These are phyloP conservation scores for Eulimnadia texana DNA, from an alignment of 1,140 invertebrate species.

Conservation along the genomic window DNA sequence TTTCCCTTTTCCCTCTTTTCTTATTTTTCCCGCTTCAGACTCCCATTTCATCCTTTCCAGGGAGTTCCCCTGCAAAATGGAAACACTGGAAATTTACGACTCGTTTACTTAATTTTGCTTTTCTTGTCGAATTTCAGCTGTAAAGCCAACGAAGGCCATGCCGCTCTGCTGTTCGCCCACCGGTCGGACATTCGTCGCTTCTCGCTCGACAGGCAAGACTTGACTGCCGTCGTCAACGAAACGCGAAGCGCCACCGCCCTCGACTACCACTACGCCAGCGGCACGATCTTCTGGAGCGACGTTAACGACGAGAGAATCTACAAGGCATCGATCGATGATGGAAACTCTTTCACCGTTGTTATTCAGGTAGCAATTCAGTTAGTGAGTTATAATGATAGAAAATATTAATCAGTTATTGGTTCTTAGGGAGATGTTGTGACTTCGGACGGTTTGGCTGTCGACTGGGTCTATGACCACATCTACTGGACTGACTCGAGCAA, in stretches of 20 bases:
- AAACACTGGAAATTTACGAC: too few relatives aligned
- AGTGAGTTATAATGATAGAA: too few relatives aligned
- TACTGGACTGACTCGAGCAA: conserved; percentile 92
- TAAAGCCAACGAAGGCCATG: conserved; percentile 73
- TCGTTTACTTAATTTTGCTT: too few relatives aligned
- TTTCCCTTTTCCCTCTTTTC: too few relatives aligned
- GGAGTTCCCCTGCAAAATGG: too few relatives aligned
- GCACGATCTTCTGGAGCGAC: conserved; percentile 92
- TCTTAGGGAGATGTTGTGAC: conserved; percentile 54
- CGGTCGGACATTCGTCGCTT: conserved; percentile 79
- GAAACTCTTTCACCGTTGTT: conserved; percentile 62
- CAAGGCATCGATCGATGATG: conserved; percentile 82
- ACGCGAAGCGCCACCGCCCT: conserved; percentile 69
- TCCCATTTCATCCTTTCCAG: too few relatives aligned
- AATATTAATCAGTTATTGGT: neutral
- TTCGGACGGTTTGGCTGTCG: conserved; percentile 84
- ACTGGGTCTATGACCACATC: conserved; percentile 92
- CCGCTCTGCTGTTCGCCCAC: conserved; percentile 65
- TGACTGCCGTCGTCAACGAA: conserved; percentile 73
- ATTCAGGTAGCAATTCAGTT: conserved; percentile 43
- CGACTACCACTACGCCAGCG: conserved; percentile 76
- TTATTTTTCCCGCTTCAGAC: too few relatives aligned
- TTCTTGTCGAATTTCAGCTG: too few relatives aligned
- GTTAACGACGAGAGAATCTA: conserved; percentile 75
- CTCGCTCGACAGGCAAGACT: conserved; percentile 73